These are phyloP conservation scores for Nasonia vitripennis DNA, from an alignment of 1,140 invertebrate genomes.

Conservation along the genomic window DNA sequence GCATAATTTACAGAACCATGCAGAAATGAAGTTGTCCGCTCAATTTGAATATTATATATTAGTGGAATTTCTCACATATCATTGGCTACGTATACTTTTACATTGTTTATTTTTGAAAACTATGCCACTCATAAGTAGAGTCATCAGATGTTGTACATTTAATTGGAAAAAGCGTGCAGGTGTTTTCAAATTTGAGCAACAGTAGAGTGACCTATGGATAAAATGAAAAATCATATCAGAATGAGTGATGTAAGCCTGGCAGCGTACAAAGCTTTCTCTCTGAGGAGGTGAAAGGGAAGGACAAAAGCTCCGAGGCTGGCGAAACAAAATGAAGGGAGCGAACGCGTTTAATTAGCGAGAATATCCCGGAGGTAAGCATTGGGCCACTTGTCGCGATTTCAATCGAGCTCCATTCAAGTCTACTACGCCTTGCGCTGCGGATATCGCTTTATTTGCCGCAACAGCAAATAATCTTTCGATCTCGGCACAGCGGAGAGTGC, in stretches of 20 bases:
- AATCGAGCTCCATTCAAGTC: constrained; percentile 14
- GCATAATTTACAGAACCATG: no score
- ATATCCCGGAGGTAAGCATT: constrained; percentile 18
- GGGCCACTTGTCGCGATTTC: constrained; percentile 31
- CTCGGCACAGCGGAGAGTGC: neutral
- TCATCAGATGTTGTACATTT: no score
- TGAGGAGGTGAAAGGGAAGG: neutral
- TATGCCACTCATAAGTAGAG: no score
- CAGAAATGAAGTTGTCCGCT: no score
- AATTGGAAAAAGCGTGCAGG: no score
- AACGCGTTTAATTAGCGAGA: constrained; percentile 30
- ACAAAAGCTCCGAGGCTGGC: neutral
- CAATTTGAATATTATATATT: no score
- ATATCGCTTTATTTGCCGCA: constrained; percentile 17
- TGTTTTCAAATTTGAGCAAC: no score
- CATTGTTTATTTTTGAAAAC: no score
- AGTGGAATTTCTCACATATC: no score
- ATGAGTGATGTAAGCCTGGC: neutral
- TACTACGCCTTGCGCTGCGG: neutral
- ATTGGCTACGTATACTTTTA: no score
- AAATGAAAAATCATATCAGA: neutral
- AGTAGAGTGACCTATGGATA: neutral
- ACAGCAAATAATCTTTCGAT: constrained; percentile 28
- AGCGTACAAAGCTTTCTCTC: neutral
- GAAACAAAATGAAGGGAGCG: constrained; percentile 8